Conservation (phyloP, 2,113 vertebrate species). For the Prolemur simus region DNA sequence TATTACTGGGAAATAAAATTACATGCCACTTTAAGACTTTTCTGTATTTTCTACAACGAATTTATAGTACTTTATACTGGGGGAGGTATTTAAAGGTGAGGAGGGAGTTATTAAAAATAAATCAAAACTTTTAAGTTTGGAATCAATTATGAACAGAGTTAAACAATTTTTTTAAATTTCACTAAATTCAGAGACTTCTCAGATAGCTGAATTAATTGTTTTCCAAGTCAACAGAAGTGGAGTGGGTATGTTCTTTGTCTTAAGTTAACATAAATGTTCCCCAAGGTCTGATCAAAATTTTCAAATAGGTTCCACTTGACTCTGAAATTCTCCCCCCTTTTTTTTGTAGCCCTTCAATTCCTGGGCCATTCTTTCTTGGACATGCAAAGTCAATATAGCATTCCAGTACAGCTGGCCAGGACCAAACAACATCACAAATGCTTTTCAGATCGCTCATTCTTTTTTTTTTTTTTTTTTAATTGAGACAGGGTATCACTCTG, state of each 20-base stretch:
- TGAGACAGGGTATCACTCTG: too few relatives aligned
- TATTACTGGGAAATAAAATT: slow-evolving; percentile 35
- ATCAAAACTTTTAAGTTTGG: slow-evolving; percentile 48
- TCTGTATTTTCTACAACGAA: slow-evolving; percentile 22
- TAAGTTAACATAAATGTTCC: not conserved
- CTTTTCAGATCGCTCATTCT: slow-evolving; percentile 42
- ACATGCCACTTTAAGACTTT: slow-evolving; percentile 30
- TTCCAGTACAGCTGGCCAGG: not conserved
- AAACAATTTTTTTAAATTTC: not conserved
- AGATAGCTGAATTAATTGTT: not conserved
- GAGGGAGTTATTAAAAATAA: slow-evolving; percentile 16
- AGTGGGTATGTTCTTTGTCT: not conserved
- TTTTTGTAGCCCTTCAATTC: not conserved
- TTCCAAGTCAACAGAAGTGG: slow-evolving; percentile 3
- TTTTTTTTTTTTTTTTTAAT: not conserved
- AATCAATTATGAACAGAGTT: slow-evolving; percentile 9
- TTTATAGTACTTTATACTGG: slow-evolving; percentile 9
- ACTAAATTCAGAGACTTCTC: slow-evolving; percentile 4
- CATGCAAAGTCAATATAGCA: not conserved
- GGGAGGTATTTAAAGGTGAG: not conserved
- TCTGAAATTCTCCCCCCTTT: not conserved
- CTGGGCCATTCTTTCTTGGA: not conserved
- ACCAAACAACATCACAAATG: not conserved
- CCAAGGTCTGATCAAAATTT: not conserved
- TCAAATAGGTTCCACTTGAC: not conserved